phyloP scores from a whole-genome alignment of 2,888 invertebrate species.

The Melikaiella ostensackeni region DNA sequence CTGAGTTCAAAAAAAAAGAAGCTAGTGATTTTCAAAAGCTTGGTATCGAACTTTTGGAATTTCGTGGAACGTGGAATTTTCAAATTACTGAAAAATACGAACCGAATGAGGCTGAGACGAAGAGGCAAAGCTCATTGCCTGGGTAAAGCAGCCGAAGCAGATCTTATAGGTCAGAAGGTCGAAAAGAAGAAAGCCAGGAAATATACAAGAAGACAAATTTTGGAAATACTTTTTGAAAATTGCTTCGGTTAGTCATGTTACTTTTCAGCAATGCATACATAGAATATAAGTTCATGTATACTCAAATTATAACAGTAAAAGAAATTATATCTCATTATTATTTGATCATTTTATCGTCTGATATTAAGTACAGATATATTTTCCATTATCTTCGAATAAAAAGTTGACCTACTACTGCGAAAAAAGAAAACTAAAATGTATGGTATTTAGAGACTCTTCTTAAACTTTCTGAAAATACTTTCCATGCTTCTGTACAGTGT shows the following conservation, averaged over 20 bases:
- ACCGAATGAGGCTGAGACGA: constrained; percentile 27
- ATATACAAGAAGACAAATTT: constrained; percentile 53
- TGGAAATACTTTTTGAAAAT: constrained; percentile 62
- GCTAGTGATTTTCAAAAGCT: not conserved
- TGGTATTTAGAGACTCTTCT: too few species aligned
- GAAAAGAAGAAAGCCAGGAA: not conserved
- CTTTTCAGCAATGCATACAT: constrained; percentile 2
- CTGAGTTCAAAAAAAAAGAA: not conserved
- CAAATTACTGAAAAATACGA: not conserved
- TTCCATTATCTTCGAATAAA: not conserved
- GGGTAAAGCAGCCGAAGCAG: not conserved
- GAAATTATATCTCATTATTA: not conserved
- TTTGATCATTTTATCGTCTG: not conserved
- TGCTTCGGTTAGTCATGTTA: constrained; percentile 61
- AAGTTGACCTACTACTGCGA: not conserved
- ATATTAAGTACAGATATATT: not conserved
- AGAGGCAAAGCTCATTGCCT: constrained; percentile 7
- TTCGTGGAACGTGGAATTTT: not conserved
- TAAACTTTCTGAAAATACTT: too few species aligned
- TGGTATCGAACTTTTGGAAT: constrained; percentile 1
- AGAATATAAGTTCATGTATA: not conserved
- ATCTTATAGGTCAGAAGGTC: constrained; percentile 1
- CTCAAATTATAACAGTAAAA: not conserved
- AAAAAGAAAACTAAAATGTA: not conserved
- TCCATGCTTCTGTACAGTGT: too few species aligned